phyloP scores from a whole-genome alignment of 1,140 invertebrate genomes.

The Drosophila bocqueti region DNA sequence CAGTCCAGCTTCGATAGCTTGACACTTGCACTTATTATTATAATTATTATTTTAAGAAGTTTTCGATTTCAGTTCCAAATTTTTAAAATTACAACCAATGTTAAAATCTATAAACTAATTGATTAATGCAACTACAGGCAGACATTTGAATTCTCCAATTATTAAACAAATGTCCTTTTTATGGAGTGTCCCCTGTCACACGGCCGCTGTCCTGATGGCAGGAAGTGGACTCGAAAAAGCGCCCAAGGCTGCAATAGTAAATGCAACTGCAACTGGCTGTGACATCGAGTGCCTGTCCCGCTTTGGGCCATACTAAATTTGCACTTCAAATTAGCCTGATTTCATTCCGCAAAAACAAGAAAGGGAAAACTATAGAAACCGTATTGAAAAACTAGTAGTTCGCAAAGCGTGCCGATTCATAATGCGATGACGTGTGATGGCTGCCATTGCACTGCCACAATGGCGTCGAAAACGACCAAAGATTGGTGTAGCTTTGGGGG shows the following conservation, averaged over 20 bases:
- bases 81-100: too few species aligned
- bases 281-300: slow-evolving; percentile 59
- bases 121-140: too few species aligned
- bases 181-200: slow-evolving; percentile 16
- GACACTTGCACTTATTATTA: neutral
- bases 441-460: slow-evolving; percentile 48
- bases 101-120: too few species aligned
- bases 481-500: slow-evolving; percentile 14
- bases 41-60: too few species aligned
- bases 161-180: neutral
- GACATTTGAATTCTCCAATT: too few species aligned
- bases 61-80: too few species aligned
- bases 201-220: slow-evolving; percentile 16
- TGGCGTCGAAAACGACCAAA: slow-evolving; percentile 29
- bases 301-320: slow-evolving; percentile 55
- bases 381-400: neutral
- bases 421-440: slow-evolving; percentile 47
- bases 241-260: slow-evolving; percentile 44
- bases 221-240: slow-evolving; percentile 50
- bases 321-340: slow-evolving; percentile 60
- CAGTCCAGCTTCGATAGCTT: neutral
- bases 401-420: slow-evolving; percentile 59
- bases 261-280: slow-evolving; percentile 35
- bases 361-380: neutral
- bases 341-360: slow-evolving; percentile 24